Base-by-base conservation (phyloP, 2,797 vertebrate species). In the Lates japonicus region DNA sequence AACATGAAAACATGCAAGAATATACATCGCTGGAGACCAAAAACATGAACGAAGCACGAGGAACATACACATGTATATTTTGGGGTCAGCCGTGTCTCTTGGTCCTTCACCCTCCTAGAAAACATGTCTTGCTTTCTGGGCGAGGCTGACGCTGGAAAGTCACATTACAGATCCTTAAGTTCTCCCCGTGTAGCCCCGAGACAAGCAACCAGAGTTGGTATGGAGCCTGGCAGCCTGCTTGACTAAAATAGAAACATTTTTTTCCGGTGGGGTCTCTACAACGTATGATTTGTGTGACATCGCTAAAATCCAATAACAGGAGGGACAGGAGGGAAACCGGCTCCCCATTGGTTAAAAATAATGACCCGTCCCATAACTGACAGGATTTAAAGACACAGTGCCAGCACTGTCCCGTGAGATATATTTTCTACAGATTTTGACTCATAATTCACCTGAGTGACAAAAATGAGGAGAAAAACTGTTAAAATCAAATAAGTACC, bases 41-140 rank as follows among this genome's bases (percentile, higher is more conserved):
- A 51, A 66, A 67, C 70, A 51, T 52, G 51, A 74, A 76, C 8
- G n/a, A 69, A 54, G 52, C 51, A 74, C 22, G 33, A 7, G 8
- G 6, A 75, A 95, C 95, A 77, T 94, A 95, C 95, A 88, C 91
- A 92, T 25, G 93, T 91, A 84, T 96, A 96, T 91, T 96, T 96
- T 48, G 94, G 92, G 76, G 93, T 95, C 86, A 94, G 91, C 31
- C 78, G 91, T 61, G 91, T 91, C 72, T 85, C 94, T 77, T 77
- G 90, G 68, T 94, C 93, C 87, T 95, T 96, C 85, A 77, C 84
- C 81, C 93, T 94, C 84, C 92, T 92, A 84, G 93, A 94, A 88
- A 95, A 96, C 96, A 96, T 96, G 72, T 94, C 94, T 91, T 86
- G 80, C 75, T 85, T 87, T 88, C 83, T 74, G 81, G 76, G 72